A percentile compares a stretch with the other conserved stretches of the same genome.
Evolutionary conservation across 1,140 invertebrate species (phyloP).

Genomic region (Neocloeon triangulifer): DNA sequence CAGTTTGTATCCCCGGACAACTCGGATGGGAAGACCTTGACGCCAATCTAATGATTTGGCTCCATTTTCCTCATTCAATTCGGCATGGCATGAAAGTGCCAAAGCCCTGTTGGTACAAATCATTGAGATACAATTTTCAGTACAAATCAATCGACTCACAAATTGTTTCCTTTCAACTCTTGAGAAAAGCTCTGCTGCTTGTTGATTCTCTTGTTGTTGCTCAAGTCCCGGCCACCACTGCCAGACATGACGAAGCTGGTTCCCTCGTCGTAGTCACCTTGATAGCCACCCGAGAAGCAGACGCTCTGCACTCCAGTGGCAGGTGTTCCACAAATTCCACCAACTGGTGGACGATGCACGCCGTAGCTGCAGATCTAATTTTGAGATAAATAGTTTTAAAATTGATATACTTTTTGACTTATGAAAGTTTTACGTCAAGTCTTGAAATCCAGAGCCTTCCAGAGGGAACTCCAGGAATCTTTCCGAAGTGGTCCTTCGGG

Average conservation of each 20-base stretch:
- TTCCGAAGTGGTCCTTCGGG: slow-evolving; percentile 54
- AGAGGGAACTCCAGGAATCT: slow-evolving; percentile 66
- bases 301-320: slow-evolving; percentile 62
- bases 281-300: slow-evolving; percentile 66
- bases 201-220: slow-evolving; percentile 57
- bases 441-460: slow-evolving; percentile 65
- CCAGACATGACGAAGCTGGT: slow-evolving; percentile 67
- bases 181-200: slow-evolving; percentile 66
- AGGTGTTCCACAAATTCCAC: slow-evolving; percentile 63
- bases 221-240: slow-evolving; percentile 57
- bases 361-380: slow-evolving; percentile 53
- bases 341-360: slow-evolving; percentile 58
- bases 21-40: slow-evolving; percentile 51
- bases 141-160: too few species aligned
- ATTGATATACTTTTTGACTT: background rate
- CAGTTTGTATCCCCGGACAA: slow-evolving; percentile 52
- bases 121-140: too few species aligned
- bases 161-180: slow-evolving; percentile 50
- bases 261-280: slow-evolving; percentile 67
- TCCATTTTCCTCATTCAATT: slow-evolving; percentile 35
- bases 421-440: slow-evolving; percentile 34
- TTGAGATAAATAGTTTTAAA: background rate
- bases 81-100: slow-evolving; percentile 51
- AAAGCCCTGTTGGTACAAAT: too few species aligned
- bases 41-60: slow-evolving; percentile 49